Base-by-base conservation (phyloP, 2,888 invertebrate species). In the Mayetiola destructor region DNA sequence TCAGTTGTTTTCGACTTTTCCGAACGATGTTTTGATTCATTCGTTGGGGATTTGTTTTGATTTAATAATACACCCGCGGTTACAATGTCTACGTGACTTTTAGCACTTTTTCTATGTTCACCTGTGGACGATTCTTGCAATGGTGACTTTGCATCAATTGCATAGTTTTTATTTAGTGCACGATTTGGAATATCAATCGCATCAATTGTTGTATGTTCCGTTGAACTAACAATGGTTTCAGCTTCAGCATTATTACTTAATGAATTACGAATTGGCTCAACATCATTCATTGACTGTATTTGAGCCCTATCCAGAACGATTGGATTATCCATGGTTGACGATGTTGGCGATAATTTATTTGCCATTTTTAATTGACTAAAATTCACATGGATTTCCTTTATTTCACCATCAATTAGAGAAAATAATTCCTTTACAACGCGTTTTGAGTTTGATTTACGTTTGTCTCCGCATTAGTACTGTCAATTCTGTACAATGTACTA, bases 201-300 rank as follows among this genome's bases (percentile, higher is more conserved):
- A 27, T 48, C 48, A 27, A n/a, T 48, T 48, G 27, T n/a, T 3
- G 48, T 48, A 27, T 48, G 27, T 48, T 48, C 27, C n/a, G 48
- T 48, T 27, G 48, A 48, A 20, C 48, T 48, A 48, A 48, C 48
- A 48, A 48, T 48, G 27, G 23, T 48, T 48, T 48, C 48, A 48
- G 48, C 48, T 27, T 48, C 48, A 27, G 27, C 23, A 48, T 27
- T 27, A 27, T 48, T 48, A 27, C 8, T 2, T 6, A 27, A 27
- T 48, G 27, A 27, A 48, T 27, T 27, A 48, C 27, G 48, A 18
- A 20, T 39, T 36, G 36, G 12, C 6, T 23, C 9, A 27, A n/a
- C 18, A 9, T n/a, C 16, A 16, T 23, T 27, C 2, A 9, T 8
- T 23, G 42, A 48, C 27, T 48, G 48, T 48, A 48, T 27, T 48